Evolutionary conservation across 2,888 invertebrate genomes (phyloP), one percentile per base, ranked within the genome.

Genomic region (Cryptocheilus praepositus): DNA sequence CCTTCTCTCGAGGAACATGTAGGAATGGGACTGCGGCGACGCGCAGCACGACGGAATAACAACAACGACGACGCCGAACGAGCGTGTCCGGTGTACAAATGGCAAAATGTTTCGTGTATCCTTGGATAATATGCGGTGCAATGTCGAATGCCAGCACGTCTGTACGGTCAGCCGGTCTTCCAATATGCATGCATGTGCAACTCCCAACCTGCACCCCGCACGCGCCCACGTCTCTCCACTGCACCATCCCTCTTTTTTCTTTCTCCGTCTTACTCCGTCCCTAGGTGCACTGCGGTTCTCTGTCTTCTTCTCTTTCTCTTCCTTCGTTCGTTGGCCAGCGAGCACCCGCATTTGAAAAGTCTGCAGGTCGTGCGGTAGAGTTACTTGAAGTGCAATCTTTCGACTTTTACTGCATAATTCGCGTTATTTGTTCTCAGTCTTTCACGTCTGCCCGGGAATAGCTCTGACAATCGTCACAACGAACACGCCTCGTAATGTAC

Each of bases 101-200:
- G 77, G 72, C 77, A 76, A 79, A 46, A 79, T 75, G 81, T 86
- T 83, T 83, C 82, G 81, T 81, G 84, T 83, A 87, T 86, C 87
- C 85, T 86, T 86, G 86, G 81, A 85, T 86, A 83, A 85, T 86
- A 87, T 86, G 86, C 84, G 83, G 79, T 71, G 81, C 87, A 86
- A 86, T 86, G 85, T 83, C 86, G 82, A 86, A 85, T 86, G 76
- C 86, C 85, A 79, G 74, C 86, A 86, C 84, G 83, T 63, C 63
- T 76, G 36, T 16, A 60, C 66, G 60, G 46, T 64, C 69, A 58
- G 59, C 61, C 63, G 65, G 45, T 43, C 56, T 74, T 76, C 72
- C 78, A 78, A 78, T 79, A 76, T 79, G 78, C 71, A 77, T 77
- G 62, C 28, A 62, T 57, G 49, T 58, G 25, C 54, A 64, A 53